Conservation (phyloP, 1,140 invertebrate genomes). For the Drosophila pruinosa region DNA sequence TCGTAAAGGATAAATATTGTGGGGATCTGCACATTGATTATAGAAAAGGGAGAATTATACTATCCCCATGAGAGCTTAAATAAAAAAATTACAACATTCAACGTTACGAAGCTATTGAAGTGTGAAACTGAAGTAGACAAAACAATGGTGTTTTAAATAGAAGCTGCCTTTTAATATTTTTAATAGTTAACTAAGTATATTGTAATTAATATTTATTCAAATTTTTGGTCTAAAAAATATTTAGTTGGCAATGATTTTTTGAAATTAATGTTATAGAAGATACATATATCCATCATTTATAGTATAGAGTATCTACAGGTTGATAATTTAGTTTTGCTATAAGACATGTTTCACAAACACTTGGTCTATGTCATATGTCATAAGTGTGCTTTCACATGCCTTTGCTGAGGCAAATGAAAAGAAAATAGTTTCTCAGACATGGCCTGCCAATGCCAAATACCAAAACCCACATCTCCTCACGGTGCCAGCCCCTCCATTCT, state of each 20-base stretch:
- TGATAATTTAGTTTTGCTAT: background rate
- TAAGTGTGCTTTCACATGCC: constrained; percentile 44
- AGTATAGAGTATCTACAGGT: background rate
- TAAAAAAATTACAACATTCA: no score
- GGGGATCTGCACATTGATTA: constrained; percentile 4
- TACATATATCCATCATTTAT: background rate
- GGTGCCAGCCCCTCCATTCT: background rate
- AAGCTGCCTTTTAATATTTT: no score
- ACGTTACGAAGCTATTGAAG: constrained; percentile 47
- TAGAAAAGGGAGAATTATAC: no score
- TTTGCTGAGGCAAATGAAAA: constrained; percentile 59
- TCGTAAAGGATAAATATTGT: constrained; percentile 37
- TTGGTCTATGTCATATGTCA: constrained; percentile 52
- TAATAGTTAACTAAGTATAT: no score
- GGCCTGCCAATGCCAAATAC: constrained; percentile 47
- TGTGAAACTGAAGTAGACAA: no score
- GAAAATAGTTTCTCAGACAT: constrained; percentile 69
- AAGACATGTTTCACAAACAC: background rate
- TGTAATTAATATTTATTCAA: no score
- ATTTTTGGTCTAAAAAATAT: background rate
- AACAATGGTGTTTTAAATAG: no score
- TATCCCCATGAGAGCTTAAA: no score
- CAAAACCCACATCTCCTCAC: background rate
- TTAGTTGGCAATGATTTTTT: no score
- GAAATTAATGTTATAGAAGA: no score